Evolutionary conservation across 2,113 vertebrate species (phyloP).

Genomic region (Glareola pratincola): DNA sequence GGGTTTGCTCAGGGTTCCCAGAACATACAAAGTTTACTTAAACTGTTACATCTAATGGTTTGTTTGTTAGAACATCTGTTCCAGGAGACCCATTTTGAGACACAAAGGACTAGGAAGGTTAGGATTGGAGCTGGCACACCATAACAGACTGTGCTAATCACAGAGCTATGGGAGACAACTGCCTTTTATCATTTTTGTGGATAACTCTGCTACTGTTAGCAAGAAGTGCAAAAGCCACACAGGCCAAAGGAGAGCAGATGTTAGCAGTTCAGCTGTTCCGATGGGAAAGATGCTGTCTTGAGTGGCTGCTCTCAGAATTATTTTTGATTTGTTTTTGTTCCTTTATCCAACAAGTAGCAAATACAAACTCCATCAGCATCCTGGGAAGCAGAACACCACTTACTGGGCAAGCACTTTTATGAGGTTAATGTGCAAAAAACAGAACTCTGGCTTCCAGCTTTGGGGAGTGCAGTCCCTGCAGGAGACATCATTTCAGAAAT

Average conservation of each 20-base stretch:
- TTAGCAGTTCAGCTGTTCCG: neutral
- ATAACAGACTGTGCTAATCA: neutral
- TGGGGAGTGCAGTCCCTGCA: neutral
- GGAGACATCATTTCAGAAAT: neutral
- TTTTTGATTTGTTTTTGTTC: neutral
- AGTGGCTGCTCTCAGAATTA: neutral
- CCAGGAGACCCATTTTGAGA: neutral
- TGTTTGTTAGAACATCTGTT: neutral
- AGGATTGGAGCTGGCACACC: neutral
- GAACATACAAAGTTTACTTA: neutral
- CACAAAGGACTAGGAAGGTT: neutral
- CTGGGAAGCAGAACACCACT: neutral
- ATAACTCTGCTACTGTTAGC: neutral
- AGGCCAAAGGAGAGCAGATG: neutral
- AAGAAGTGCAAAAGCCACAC: neutral
- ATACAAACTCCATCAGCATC: neutral
- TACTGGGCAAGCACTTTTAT: neutral
- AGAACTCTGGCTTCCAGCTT: neutral
- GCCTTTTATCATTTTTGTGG: neutral
- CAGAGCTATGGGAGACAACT: neutral
- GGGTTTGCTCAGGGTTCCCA: neutral
- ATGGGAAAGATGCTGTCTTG: neutral
- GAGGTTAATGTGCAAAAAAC: neutral
- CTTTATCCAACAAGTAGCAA: neutral
- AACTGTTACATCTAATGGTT: neutral